Percentiles rank a stretch among this genome's conserved stretches.
Evolutionary conservation across 1,140 invertebrate genomes (phyloP).

Genomic region (Drosophila sulfurigaster): DNA sequence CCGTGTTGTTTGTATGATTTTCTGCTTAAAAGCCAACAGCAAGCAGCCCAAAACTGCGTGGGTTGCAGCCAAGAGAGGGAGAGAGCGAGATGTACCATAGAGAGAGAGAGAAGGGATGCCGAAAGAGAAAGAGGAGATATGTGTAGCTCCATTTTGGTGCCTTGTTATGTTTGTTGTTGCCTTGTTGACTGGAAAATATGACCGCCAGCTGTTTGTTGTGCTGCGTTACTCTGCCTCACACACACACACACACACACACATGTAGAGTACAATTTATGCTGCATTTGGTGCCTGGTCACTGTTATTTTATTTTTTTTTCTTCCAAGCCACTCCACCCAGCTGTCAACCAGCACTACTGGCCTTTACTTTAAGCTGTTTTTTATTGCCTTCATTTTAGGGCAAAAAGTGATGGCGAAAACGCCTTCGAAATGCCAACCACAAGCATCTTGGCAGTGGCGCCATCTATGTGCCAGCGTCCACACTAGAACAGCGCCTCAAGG

Average conservation of each 20-base stretch:
- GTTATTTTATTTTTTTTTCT: not conserved
- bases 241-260: conserved; percentile 4
- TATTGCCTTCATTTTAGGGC: not conserved
- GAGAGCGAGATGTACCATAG: not conserved
- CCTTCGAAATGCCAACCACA: not conserved
- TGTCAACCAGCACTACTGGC: conserved; percentile 50
- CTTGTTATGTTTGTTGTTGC: conserved; percentile 74
- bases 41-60: conserved; percentile 47
- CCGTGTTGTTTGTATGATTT: conserved; percentile 64
- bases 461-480: conserved; percentile 30
- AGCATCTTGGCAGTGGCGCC: conserved; percentile 48
- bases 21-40: conserved; percentile 73
- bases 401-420: not conserved
- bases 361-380: conserved; percentile 7
- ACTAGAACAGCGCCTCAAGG: not conserved
- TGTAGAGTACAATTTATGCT: conserved; percentile 51
- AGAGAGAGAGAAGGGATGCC: not conserved
- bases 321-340: not conserved
- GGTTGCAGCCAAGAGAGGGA: conserved; percentile 5
- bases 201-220: conserved; percentile 77
- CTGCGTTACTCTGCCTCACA: conserved; percentile 16
- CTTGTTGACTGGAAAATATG: conserved; percentile 80
- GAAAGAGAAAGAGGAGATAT: conserved; percentile 14
- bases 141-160: conserved; percentile 27
- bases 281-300: conserved; percentile 7